Percentiles rank a stretch among this genome's conserved stretches.
These are phyloP conservation scores for Pararge aegeria DNA, from an alignment of 1,140 invertebrate genomes.

Conservation along the genomic window DNA sequence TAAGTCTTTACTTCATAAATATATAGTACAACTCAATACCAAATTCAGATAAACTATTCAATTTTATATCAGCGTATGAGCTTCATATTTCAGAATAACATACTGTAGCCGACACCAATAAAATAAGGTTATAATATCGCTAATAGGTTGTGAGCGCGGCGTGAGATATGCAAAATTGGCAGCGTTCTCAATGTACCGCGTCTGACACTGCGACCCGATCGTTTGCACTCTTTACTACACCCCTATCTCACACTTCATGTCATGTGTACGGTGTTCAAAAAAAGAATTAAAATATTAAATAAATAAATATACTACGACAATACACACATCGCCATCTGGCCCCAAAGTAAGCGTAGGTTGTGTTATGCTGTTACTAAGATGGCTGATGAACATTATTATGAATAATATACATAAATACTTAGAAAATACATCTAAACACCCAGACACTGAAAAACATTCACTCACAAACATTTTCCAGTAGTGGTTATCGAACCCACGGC, in stretches of 20 bases:
- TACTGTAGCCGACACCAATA: conserved; percentile 15
- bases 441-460: too few relatives aligned
- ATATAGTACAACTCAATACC: too few relatives aligned
- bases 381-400: too few relatives aligned
- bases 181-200: conserved; percentile 58
- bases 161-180: conserved; percentile 60
- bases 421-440: too few relatives aligned
- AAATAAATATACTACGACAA: too few relatives aligned
- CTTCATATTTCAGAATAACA: conserved; percentile 13
- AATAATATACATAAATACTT: too few relatives aligned
- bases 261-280: conserved; percentile 49
- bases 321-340: too few relatives aligned
- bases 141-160: conserved; percentile 30
- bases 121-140: conserved; percentile 33
- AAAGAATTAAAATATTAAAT: not conserved
- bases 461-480: too few relatives aligned
- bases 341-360: too few relatives aligned
- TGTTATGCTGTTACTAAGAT: too few relatives aligned
- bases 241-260: conserved; percentile 68
- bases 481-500: too few relatives aligned
- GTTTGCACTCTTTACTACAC: conserved; percentile 76
- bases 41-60: not conserved
- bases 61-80: not conserved
- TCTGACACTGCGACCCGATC: conserved; percentile 67
- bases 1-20: too few relatives aligned